Conservation (phyloP, 35 echinoderm and acorn worm genomes). For the Ophiothrix spiculata region DNA sequence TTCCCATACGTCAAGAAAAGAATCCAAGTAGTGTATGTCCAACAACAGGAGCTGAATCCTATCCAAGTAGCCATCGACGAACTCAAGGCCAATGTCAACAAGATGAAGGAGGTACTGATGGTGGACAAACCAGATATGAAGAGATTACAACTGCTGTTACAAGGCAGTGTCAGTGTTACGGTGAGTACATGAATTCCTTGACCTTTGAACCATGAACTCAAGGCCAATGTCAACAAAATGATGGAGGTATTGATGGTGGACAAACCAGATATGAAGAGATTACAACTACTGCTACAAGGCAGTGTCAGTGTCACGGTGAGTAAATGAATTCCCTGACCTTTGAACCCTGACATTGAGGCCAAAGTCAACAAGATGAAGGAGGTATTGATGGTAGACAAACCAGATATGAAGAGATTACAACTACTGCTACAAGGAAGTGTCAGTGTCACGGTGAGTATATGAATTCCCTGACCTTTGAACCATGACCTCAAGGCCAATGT, state of each 20-base stretch:
- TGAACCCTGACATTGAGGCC: constrained; percentile 74
- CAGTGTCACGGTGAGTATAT: constrained; percentile 87
- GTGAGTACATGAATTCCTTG: constrained; percentile 53
- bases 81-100: constrained; percentile 76
- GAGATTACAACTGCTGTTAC: constrained; percentile 82
- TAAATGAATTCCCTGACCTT: constrained; percentile 53
- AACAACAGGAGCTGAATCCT: constrained; percentile 68
- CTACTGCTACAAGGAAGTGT: constrained; percentile 96
- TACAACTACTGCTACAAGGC: constrained; percentile 1
- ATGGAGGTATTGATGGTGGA: constrained; percentile 9
- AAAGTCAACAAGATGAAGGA: constrained; percentile 82
- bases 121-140: constrained; percentile 66
- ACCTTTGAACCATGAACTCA: constrained; percentile 84
- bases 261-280: background rate
- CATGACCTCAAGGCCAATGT: constrained; percentile 77
- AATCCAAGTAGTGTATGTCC: constrained; percentile 75
- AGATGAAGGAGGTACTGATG: constrained; percentile 64
- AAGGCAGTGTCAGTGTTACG: constrained; percentile 97
- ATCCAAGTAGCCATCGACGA: constrained; percentile 95
- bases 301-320: constrained; percentile 96
- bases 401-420: constrained; percentile 86
- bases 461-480: constrained; percentile 64
- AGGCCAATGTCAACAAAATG: constrained; percentile 63
- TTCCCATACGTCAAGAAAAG: constrained; percentile 98
- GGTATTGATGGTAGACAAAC: constrained; percentile 30